Evolutionary conservation across 1,140 invertebrate genomes (phyloP).

Genomic region (Pogonomyrmex californicus): DNA sequence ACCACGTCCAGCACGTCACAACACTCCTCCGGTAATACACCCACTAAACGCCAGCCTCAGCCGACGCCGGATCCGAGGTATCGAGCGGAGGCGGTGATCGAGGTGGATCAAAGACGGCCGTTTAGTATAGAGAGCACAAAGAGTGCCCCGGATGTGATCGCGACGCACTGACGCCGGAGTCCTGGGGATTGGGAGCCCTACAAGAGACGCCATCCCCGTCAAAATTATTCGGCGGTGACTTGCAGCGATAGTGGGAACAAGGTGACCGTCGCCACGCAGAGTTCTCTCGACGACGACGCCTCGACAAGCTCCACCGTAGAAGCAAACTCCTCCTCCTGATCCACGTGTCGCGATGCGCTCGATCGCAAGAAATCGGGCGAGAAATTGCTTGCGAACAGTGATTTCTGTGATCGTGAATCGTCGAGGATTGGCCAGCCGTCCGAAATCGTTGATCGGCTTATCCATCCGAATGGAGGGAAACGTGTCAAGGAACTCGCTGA

Average conservation of each 20-base stretch:
- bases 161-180: constrained; percentile 91
- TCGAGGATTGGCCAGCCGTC: neutral
- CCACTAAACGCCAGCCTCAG: constrained; percentile 51
- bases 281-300: constrained; percentile 82
- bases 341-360: constrained; percentile 68
- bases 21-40: constrained; percentile 62
- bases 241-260: constrained; percentile 46
- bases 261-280: constrained; percentile 82
- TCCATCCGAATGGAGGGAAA: neutral
- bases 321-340: constrained; percentile 81
- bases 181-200: constrained; percentile 88
- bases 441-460: neutral
- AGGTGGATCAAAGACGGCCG: constrained; percentile 89
- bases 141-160: constrained; percentile 95
- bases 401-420: constrained; percentile 22
- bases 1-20: constrained; percentile 72
- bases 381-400: neutral
- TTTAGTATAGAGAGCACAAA: constrained; percentile 93
- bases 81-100: constrained; percentile 90
- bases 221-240: constrained; percentile 58
- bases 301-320: constrained; percentile 78
- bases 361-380: constrained; percentile 48
- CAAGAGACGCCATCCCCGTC: constrained; percentile 87
- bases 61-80: constrained; percentile 84
- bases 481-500: neutral